phyloP scores from a whole-genome alignment of 2,797 vertebrate genomes.

The Hoplostethus mediterraneus region DNA sequence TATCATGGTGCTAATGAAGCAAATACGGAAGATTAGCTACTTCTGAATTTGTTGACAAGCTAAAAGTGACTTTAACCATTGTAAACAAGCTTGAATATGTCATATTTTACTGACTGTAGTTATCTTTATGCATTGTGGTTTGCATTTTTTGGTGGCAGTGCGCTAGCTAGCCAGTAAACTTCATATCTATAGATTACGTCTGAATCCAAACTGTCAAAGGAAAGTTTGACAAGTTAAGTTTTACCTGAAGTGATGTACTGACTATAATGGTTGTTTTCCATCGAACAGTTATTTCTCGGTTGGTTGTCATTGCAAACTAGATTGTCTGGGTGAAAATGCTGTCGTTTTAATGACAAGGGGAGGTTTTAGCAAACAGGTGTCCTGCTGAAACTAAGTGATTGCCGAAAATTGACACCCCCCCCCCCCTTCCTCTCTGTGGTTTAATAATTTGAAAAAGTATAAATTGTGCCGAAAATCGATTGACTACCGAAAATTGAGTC shows the following conservation, averaged over 20 bases:
- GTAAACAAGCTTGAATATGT: background rate
- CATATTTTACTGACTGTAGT: background rate
- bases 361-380: no score
- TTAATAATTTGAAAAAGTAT: no score
- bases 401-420: no score
- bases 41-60: background rate
- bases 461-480: no score
- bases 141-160: background rate
- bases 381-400: no score
- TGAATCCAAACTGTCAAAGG: background rate
- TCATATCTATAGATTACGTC: background rate
- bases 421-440: no score
- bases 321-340: background rate
- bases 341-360: no score
- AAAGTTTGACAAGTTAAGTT: background rate
- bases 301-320: slow-evolving; percentile 24
- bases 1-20: slow-evolving; percentile 83
- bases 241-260: slow-evolving; percentile 89
- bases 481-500: no score
- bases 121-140: background rate
- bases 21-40: background rate
- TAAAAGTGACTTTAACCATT: background rate
- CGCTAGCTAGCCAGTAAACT: background rate
- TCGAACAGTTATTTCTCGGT: slow-evolving; percentile 5
- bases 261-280: slow-evolving; percentile 92